Evolutionary conservation across 2,113 vertebrate species (phyloP), one percentile per base, ranked within the genome.

Genomic region (Leiothrix lutea): DNA sequence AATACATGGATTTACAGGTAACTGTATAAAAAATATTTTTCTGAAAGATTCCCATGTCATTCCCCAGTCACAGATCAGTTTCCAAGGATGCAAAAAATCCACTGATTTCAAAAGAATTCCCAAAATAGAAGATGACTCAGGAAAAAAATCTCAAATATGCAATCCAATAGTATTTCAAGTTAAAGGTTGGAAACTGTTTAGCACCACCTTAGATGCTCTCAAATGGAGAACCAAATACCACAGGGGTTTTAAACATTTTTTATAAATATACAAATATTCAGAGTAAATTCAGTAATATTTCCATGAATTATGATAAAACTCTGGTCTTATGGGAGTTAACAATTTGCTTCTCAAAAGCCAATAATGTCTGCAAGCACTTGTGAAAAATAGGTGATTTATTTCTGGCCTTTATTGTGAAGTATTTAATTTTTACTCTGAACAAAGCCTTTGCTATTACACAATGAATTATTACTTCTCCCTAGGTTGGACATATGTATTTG

Each of bases 221-320:
- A 70, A 53, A 73, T 26, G 18, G 6, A 31, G 10, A 82, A 33
- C 1, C 2, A 29, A 48, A 56, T 6, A 40, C 1, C 4, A 38
- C 3, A 38, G 5, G 5, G 0, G 15, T 40, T 58, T 24, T 13
- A 5, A 19, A 4, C 2, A 15, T 18, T 24, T 54, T 50, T 69
- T 15, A 11, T 14, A 26, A 15, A 12, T 58, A 40, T 42, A 8
- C 0, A 56, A 48, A 67, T 64, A 54, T 65, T 84, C 26, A 5
- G 15, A 51, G 5, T 11, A 51, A 73, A 65, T 78, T 73, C 29
- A 77, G 7, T 13, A 44, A 4, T 31, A 56, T 44, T 80, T 86
- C 1, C 36, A 80, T 25, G 22, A 61, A 38, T 53, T 17, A 23
- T 57, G 5, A 25, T 9, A 65, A 80, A 86, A 36, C 3, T n/a